Conservation (phyloP, 2,113 vertebrate species). For the Guaruba guarouba region DNA sequence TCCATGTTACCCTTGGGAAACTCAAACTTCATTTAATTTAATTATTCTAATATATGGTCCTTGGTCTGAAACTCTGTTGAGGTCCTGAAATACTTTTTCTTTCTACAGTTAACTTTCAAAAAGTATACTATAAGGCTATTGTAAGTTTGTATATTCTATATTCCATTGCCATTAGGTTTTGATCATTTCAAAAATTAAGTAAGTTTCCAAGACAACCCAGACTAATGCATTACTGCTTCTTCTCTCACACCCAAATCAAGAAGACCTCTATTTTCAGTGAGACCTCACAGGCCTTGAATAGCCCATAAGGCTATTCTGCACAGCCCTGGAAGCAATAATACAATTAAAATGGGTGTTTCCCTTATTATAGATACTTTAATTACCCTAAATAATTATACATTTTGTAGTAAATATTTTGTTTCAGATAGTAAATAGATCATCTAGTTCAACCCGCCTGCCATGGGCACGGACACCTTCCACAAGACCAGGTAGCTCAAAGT, state of each 20-base stretch:
- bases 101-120: not conserved
- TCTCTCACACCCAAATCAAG: not conserved
- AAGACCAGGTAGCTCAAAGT: not conserved
- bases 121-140: not conserved
- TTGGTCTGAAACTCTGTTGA: not conserved
- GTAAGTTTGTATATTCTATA: not conserved
- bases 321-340: not conserved
- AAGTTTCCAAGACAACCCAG: not conserved
- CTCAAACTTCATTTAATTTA: not conserved
- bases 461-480: not conserved
- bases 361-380: not conserved
- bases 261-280: not conserved
- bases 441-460: not conserved
- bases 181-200: not conserved
- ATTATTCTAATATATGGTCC: not conserved
- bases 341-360: not conserved
- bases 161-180: not conserved
- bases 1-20: not conserved
- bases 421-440: not conserved
- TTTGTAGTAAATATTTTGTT: not conserved
- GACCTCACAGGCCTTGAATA: not conserved
- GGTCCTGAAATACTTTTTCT: not conserved
- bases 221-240: accelerated
- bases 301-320: not conserved
- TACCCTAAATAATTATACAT: not conserved